phyloP scores from a whole-genome alignment of 1,140 invertebrate species.

The Anastatus disparis region DNA sequence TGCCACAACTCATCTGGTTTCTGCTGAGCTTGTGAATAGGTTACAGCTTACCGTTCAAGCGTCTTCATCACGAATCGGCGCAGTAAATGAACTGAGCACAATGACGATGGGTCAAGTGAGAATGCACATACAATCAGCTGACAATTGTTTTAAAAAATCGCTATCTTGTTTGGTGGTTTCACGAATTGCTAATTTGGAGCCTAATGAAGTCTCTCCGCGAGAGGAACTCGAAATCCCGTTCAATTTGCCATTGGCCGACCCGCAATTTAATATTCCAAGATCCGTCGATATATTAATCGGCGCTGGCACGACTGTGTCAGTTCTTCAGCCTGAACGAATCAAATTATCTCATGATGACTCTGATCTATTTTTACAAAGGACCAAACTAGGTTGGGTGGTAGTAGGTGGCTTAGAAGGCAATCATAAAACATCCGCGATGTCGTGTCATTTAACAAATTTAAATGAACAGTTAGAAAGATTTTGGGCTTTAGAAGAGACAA shows the following conservation, averaged over 20 bases:
- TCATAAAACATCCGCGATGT: not conserved
- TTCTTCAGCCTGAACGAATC: slow-evolving; percentile 18
- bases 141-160: slow-evolving; percentile 34
- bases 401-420: slow-evolving; percentile 1
- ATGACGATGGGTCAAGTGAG: slow-evolving; percentile 27
- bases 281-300: slow-evolving; percentile 33
- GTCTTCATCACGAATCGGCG: slow-evolving; percentile 17
- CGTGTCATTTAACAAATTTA: not conserved
- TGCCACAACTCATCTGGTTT: slow-evolving; percentile 38
- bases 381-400: slow-evolving; percentile 33
- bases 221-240: slow-evolving; percentile 33
- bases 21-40: slow-evolving; percentile 29
- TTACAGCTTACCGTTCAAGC: slow-evolving; percentile 25
- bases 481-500: no score
- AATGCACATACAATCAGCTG: slow-evolving; percentile 21
- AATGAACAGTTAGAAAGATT: not conserved
- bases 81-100: slow-evolving; percentile 27
- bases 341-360: not conserved
- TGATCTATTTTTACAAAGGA: slow-evolving; percentile 35
- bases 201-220: slow-evolving; percentile 29
- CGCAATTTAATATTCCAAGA: slow-evolving; percentile 33
- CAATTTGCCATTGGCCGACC: slow-evolving; percentile 39
- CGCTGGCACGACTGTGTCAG: not conserved
- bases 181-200: slow-evolving; percentile 32
- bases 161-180: slow-evolving; percentile 31